phyloP scores from a whole-genome alignment of 2,113 vertebrate genomes.

The Propithecus coquereli region DNA sequence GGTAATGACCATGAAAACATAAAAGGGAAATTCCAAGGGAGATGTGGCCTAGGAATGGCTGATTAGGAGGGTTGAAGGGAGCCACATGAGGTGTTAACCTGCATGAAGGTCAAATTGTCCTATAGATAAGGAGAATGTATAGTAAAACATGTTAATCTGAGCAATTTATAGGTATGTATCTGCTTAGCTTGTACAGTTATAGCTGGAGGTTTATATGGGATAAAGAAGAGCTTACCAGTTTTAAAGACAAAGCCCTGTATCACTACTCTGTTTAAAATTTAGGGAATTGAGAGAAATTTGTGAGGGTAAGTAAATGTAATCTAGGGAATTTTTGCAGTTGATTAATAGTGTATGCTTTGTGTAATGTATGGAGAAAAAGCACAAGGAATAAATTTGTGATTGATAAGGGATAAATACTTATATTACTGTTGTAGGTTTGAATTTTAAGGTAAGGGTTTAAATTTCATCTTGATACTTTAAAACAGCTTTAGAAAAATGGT shows the following conservation, averaged over 20 bases:
- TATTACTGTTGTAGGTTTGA: background rate
- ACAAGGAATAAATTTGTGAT: background rate
- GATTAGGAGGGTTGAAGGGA: background rate
- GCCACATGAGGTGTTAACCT: background rate
- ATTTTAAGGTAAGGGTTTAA: background rate
- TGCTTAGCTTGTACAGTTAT: background rate
- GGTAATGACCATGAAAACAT: background rate
- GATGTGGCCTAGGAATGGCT: background rate
- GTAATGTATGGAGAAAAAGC: background rate
- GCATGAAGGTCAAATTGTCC: too few species aligned
- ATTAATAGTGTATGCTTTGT: background rate
- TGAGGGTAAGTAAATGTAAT: background rate
- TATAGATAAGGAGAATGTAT: background rate
- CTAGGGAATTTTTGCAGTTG: background rate
- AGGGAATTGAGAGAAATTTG: background rate
- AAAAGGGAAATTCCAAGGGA: background rate
- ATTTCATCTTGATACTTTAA: background rate
- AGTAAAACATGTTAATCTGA: background rate
- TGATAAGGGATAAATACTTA: background rate
- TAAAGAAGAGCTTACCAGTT: background rate
- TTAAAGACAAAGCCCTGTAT: background rate
- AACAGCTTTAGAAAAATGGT: background rate
- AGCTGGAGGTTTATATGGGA: background rate
- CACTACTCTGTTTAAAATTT: background rate
- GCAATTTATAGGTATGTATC: background rate